Evolutionary conservation across 2,888 invertebrate species (phyloP).

Genomic region (Chesias legatella): DNA sequence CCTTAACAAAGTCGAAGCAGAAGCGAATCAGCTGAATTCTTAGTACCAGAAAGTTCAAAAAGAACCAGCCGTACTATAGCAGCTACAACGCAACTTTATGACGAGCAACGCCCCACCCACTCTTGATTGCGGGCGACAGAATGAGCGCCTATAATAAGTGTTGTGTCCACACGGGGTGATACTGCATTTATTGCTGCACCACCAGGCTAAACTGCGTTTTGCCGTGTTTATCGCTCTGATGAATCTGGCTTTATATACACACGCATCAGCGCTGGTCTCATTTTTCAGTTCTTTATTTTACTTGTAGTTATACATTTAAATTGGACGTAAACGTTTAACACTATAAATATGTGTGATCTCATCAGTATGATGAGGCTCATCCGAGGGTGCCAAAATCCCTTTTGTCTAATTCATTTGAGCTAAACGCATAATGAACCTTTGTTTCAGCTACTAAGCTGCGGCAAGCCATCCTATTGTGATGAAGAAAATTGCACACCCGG

Average conservation of each 20-base stretch:
- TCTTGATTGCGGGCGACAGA: slow-evolving; percentile 23
- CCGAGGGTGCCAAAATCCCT: slow-evolving; percentile 50
- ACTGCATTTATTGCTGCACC: slow-evolving; percentile 29
- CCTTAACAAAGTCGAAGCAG: too few relatives aligned
- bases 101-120: slow-evolving; percentile 9
- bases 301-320: too few relatives aligned
- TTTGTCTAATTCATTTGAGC: slow-evolving; percentile 61
- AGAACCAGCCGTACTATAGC: neutral
- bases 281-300: neutral
- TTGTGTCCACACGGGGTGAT: slow-evolving; percentile 28
- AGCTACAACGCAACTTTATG: slow-evolving; percentile 1
- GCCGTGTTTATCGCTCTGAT: slow-evolving; percentile 14
- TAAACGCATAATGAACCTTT: slow-evolving; percentile 63
- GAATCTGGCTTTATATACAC: slow-evolving; percentile 17
- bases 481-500: slow-evolving; percentile 46
- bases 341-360: slow-evolving; percentile 17
- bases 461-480: slow-evolving; percentile 51
- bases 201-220: slow-evolving; percentile 22
- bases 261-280: neutral
- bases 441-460: slow-evolving; percentile 48
- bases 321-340: neutral
- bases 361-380: slow-evolving; percentile 53
- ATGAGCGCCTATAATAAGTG: slow-evolving; percentile 29
- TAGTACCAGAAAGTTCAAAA: neutral
- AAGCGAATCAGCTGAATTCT: too few relatives aligned